Evolutionary conservation across 23 tunicate species (phyloP).

Genomic region (Ascidia mentula): DNA sequence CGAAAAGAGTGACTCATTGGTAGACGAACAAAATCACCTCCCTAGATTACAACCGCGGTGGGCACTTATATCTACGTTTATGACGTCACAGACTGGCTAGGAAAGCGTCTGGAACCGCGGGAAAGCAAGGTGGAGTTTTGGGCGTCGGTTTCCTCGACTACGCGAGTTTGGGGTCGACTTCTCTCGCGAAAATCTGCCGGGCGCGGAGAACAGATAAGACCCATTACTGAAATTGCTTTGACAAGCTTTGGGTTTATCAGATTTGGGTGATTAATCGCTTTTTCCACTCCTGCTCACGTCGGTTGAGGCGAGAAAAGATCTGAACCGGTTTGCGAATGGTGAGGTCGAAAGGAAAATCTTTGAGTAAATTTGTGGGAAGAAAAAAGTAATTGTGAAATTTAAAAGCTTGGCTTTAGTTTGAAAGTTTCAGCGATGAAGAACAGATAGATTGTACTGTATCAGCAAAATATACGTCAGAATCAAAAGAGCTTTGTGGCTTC

Average conservation of each 20-base stretch:
- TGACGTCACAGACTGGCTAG: not conserved
- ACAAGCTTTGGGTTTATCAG: not conserved
- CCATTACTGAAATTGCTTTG: conserved; percentile 3
- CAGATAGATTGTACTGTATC: no score
- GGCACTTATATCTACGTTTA: not conserved
- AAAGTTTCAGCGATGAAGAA: no score
- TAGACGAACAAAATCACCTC: not conserved
- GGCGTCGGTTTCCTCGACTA: not conserved
- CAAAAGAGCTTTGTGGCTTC: no score
- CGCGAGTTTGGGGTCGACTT: not conserved
- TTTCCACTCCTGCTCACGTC: not conserved
- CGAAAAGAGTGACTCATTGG: not conserved
- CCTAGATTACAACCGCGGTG: not conserved
- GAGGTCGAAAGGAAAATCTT: no score
- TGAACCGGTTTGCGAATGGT: no score
- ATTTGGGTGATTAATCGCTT: not conserved
- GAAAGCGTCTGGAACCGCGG: not conserved
- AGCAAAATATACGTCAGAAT: no score
- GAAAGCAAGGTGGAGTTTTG: not conserved
- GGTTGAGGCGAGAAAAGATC: no score
- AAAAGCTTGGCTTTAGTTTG: no score
- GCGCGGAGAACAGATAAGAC: not conserved
- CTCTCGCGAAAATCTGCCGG: not conserved
- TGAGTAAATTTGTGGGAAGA: no score
- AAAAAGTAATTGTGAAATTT: no score